A percentile compares a stretch with the other conserved stretches of the same genome.
phyloP scores from a whole-genome alignment of 2,113 vertebrate genomes.

The Urocynchramus pylzowi region DNA sequence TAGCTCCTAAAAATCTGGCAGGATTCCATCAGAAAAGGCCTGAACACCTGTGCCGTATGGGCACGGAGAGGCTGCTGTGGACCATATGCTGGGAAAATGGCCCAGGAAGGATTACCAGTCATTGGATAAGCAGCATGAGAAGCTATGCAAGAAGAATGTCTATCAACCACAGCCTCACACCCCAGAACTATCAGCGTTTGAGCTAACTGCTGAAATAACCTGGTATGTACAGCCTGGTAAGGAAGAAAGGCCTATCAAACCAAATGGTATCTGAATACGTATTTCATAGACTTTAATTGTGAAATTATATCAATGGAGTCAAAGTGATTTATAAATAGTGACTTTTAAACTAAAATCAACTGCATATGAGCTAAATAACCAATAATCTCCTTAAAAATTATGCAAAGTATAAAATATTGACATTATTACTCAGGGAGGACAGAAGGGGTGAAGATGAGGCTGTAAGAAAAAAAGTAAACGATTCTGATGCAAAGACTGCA shows the following conservation, averaged over 20 bases:
- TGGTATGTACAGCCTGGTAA: background rate
- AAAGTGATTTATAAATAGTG: background rate
- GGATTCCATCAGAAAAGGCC: conserved; percentile 14
- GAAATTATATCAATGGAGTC: background rate
- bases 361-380: background rate
- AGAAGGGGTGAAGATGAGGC: fast-evolving
- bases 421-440: background rate
- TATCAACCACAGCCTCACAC: background rate
- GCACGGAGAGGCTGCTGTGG: conserved; percentile 27
- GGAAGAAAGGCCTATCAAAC: background rate
- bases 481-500: background rate
- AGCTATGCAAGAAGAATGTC: background rate
- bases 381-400: background rate
- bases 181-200: background rate
- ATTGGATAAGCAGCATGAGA: background rate
- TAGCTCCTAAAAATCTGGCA: conserved; percentile 29
- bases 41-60: conserved; percentile 38
- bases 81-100: conserved; percentile 16
- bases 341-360: background rate
- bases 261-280: background rate
- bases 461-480: background rate
- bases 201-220: background rate
- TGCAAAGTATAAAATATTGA: background rate
- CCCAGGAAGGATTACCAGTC: background rate
- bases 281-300: background rate